Conservation (phyloP, 2,797 vertebrate genomes). For the Cynopterus sphinx region DNA sequence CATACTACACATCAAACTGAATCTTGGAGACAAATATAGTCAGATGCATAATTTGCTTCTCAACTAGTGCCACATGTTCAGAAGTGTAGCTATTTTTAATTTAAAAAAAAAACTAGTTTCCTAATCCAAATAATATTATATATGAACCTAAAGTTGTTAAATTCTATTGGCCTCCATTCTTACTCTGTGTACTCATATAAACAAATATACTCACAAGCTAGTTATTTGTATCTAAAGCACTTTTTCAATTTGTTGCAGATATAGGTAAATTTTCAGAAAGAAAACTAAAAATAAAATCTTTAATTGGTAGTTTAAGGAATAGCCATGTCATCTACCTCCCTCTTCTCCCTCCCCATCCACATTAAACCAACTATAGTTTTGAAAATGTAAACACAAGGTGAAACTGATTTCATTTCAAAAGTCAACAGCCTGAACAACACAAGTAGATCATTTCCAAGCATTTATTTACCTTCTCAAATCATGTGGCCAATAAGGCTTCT, state of each 20-base stretch:
- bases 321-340: neutral
- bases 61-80: neutral
- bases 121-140: neutral
- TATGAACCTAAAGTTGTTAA: neutral
- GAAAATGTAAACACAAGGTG: neutral
- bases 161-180: neutral
- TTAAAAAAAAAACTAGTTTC: neutral
- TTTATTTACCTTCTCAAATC: slow-evolving; percentile 5
- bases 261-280: neutral
- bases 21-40: slow-evolving; percentile 20
- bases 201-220: neutral
- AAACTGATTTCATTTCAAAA: slow-evolving; percentile 18
- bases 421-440: neutral
- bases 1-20: neutral
- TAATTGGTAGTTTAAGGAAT: neutral
- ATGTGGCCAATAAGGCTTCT: neutral
- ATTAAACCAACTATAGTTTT: neutral
- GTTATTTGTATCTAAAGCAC: neutral
- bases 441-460: neutral
- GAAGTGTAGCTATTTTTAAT: slow-evolving; percentile 22
- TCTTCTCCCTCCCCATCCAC: neutral
- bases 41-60: slow-evolving; percentile 33
- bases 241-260: neutral
- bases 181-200: neutral
- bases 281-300: neutral